Evolutionary conservation across 2,797 vertebrate species (phyloP).

Genomic region (Clarias platycephalus): DNA sequence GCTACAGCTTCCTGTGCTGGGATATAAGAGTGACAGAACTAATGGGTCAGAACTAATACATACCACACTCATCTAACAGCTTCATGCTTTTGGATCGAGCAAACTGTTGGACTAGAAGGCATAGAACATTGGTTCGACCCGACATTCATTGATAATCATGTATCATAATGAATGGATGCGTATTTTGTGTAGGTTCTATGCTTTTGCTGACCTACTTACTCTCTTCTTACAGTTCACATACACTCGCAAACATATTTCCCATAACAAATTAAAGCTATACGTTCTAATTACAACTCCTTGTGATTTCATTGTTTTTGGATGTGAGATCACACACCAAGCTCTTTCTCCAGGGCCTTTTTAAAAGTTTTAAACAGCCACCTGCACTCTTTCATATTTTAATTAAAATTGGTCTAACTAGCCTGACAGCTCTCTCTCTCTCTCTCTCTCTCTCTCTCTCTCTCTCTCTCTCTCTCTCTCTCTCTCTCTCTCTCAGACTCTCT

Average conservation of each 20-base stretch:
- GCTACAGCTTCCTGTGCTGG: background rate
- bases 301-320: conserved; percentile 44
- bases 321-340: conserved; percentile 12
- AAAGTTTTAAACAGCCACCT: conserved; percentile 62
- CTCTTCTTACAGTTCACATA: background rate
- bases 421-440: background rate
- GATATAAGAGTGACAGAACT: background rate
- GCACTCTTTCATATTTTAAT: conserved; percentile 29
- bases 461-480: background rate
- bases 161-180: conserved; percentile 34
- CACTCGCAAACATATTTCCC: no score
- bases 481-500: background rate
- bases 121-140: background rate
- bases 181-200: background rate
- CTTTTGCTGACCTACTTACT: background rate
- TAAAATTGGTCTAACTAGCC: conserved; percentile 12
- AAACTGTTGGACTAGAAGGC: background rate
- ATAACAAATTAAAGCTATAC: background rate
- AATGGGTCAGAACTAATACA: conserved; percentile 14
- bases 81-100: background rate
- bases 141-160: conserved; percentile 30
- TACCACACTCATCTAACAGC: background rate
- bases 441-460: background rate
- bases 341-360: conserved; percentile 48
- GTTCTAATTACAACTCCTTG: conserved; percentile 38